Evolutionary conservation across 2,113 vertebrate species (phyloP).

Genomic region (Rynchops niger): DNA sequence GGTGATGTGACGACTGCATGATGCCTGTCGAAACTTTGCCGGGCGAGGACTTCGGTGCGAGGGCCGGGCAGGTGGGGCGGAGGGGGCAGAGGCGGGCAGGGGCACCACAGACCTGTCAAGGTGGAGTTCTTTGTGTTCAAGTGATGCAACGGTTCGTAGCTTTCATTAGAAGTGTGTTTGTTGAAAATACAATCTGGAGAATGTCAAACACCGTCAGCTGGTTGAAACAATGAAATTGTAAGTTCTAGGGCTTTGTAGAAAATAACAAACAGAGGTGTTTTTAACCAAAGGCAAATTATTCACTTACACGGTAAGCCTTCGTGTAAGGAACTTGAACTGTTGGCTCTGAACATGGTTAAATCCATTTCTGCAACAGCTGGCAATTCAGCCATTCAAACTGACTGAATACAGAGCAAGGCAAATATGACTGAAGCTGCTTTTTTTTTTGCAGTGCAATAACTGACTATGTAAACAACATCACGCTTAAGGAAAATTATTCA

Average conservation of each 20-base stretch:
- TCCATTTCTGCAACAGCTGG: not conserved
- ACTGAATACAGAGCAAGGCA: not conserved
- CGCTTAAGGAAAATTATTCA: not conserved
- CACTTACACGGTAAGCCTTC: not conserved
- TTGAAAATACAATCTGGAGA: not conserved
- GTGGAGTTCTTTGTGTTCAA: not conserved
- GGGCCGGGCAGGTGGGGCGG: not conserved
- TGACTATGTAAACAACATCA: not conserved
- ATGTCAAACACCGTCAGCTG: not conserved
- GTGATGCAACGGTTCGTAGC: not conserved
- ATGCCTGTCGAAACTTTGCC: too few relatives aligned
- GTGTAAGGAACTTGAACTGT: not conserved
- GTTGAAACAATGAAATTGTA: not conserved
- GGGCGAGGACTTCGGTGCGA: rapidly evolving
- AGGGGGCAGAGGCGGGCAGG: rapidly evolving
- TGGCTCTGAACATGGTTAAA: not conserved
- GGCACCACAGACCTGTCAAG: not conserved
- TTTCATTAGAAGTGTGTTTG: not conserved
- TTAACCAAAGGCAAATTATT: not conserved
- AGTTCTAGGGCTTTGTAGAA: not conserved
- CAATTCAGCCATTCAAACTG: not conserved
- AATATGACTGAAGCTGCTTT: not conserved
- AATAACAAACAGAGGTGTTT: not conserved
- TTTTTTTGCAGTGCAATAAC: not conserved
- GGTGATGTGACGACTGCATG: not conserved